Evolutionary conservation across 2,797 vertebrate genomes (phyloP).

Genomic region (Cetoscarus ocellatus): DNA sequence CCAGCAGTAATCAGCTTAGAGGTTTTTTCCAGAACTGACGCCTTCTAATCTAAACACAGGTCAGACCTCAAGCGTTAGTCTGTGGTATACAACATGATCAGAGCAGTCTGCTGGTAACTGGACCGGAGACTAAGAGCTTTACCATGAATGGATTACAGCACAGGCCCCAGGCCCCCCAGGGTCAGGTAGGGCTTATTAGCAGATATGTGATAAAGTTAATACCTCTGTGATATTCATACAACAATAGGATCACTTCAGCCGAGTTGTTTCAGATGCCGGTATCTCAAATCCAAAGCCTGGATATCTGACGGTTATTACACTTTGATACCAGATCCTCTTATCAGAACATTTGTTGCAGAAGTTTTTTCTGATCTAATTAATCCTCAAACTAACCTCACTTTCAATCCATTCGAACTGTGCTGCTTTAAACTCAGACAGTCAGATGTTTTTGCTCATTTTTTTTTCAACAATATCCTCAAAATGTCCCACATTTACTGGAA

Average conservation of each 20-base stretch:
- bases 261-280: slow-evolving; percentile 3
- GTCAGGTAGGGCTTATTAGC: background rate
- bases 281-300: slow-evolving; percentile 3
- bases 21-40: background rate
- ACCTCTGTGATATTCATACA: background rate
- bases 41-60: background rate
- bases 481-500: slow-evolving; percentile 17
- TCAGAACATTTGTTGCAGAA: background rate
- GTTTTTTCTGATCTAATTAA: slow-evolving; percentile 12
- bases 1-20: background rate
- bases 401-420: background rate
- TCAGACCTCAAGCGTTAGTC: background rate
- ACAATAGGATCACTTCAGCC: slow-evolving; percentile 3
- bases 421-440: background rate
- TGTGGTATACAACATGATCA: background rate
- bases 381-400: slow-evolving; percentile 5
- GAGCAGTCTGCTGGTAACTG: slow-evolving; percentile 2
- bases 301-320: background rate
- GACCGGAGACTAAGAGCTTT: background rate
- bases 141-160: slow-evolving; percentile 3
- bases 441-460: background rate
- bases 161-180: background rate
- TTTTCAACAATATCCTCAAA: slow-evolving; percentile 6
- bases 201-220: background rate
- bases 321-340: background rate